Conservation (phyloP, 1,140 invertebrate genomes). For the Proctacanthus coquilletti region DNA sequence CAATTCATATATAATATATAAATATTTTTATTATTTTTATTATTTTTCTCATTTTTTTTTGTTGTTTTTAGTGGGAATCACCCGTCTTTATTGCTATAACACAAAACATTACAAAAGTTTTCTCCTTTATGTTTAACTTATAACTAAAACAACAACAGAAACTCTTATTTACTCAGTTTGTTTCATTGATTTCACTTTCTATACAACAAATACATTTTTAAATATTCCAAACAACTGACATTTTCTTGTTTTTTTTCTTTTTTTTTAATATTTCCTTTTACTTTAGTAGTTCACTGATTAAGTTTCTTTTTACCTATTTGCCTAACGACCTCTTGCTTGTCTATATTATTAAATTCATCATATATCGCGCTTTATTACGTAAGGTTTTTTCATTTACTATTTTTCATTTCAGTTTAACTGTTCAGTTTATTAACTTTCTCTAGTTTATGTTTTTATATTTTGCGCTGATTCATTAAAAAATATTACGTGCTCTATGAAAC, state of each 20-base stretch:
- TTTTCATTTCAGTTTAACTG: not conserved
- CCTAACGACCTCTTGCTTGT: not conserved
- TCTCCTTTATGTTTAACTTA: not conserved
- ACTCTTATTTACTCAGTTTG: not conserved
- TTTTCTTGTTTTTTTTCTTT: slow-evolving; percentile 3
- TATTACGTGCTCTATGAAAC: slow-evolving; percentile 1
- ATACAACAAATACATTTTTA: not conserved
- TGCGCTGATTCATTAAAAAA: not conserved
- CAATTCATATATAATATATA: not conserved
- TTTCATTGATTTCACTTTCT: not conserved
- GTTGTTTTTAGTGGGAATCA: not conserved
- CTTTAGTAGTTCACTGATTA: not conserved
- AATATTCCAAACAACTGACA: not conserved
- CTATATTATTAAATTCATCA: not conserved
- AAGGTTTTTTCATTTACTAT: not conserved
- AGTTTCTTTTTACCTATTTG: not conserved
- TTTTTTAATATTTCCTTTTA: not conserved
- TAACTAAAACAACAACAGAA: not conserved
- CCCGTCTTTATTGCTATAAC: not conserved
- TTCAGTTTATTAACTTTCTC: not conserved
- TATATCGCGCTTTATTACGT: too few species aligned
- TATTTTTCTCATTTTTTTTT: not conserved
- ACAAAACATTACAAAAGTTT: not conserved
- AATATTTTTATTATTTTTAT: not conserved
- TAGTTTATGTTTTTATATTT: slow-evolving; percentile 3